Percentiles rank a stretch among this genome's conserved stretches.
These are phyloP conservation scores for Eulemur mongoz DNA, from an alignment of 2,797 vertebrate genomes.

Conservation along the genomic window DNA sequence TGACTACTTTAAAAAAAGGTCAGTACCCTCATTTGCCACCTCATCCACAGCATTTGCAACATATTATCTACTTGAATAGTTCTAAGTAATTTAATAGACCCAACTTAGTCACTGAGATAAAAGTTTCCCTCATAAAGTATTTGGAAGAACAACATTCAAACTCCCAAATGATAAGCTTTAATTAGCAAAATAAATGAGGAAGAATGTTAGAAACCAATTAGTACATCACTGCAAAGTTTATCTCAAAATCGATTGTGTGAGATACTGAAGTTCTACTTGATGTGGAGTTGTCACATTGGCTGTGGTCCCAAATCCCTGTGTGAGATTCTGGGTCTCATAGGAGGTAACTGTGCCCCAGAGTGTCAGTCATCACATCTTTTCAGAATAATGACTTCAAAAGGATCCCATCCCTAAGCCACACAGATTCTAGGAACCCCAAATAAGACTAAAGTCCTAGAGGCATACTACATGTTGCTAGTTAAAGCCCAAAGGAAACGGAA, in stretches of 20 bases:
- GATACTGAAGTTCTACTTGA: background rate
- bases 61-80: background rate
- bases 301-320: background rate
- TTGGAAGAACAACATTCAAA: background rate
- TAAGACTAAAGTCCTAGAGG: background rate
- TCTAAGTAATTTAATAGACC: background rate
- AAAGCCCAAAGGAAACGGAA: background rate
- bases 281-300: background rate
- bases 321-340: background rate
- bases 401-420: background rate
- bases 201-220: background rate
- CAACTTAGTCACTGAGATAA: background rate
- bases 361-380: background rate
- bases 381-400: background rate
- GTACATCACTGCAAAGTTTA: background rate
- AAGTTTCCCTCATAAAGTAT: background rate
- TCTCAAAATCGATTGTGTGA: background rate
- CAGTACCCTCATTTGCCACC: background rate
- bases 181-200: background rate
- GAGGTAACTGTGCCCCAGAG: background rate
- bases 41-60: background rate
- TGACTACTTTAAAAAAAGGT: background rate
- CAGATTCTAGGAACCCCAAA: background rate
- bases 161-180: background rate
- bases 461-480: background rate